Evolutionary conservation across 2,888 invertebrate species (phyloP), one percentile per base, ranked within the genome.

Genomic region (Ophion costatus): DNA sequence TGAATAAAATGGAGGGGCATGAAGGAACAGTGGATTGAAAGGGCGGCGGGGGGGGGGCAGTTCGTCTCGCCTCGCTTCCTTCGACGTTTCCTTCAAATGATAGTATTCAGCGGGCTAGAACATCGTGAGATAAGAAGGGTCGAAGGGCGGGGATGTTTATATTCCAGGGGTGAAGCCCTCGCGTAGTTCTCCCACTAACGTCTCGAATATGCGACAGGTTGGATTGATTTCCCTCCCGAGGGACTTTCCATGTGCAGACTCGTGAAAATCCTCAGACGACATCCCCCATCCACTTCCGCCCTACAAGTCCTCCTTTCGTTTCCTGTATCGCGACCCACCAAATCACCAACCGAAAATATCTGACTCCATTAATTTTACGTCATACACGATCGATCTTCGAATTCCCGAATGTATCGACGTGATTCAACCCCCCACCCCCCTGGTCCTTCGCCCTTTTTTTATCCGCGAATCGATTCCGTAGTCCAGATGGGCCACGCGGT

Each of bases 51-150:
- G 42, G 45, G 57, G 80, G 74, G 67, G 73, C 64, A 73, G 73
- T 74, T 74, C 38, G 83, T 78, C 59, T 80, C 83, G 82, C 67
- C 77, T 83, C 74, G 80, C 5, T 83, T 80, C 76, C 82, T 78
- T n/a, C 77, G 76, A 67, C 76, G 63, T 80, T 83, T 80, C 64
- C 64, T 51, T 77, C 42, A 80, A 85, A 85, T 80, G 82, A 85
- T 74, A 74, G 83, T 83, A 85, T 83, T 85, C 85, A 78, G 74
- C 80, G 80, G 78, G 74, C 77, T 63, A 80, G 85, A 85, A 85
- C 85, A 80, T 38, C 38, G 42, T 22, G 76, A 80, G 82, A 85
- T 84, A 84, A 86, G 86, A 81, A 86, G 71, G 51, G 77, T 64
- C 59, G 11, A 14, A 70, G 69, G 7, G 29, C 3, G n/a, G 22